Percentiles rank a stretch among this genome's conserved stretches.
These are phyloP conservation scores for Chionomys nivalis DNA, from an alignment of 2,113 vertebrate genomes.

Conservation along the genomic window DNA sequence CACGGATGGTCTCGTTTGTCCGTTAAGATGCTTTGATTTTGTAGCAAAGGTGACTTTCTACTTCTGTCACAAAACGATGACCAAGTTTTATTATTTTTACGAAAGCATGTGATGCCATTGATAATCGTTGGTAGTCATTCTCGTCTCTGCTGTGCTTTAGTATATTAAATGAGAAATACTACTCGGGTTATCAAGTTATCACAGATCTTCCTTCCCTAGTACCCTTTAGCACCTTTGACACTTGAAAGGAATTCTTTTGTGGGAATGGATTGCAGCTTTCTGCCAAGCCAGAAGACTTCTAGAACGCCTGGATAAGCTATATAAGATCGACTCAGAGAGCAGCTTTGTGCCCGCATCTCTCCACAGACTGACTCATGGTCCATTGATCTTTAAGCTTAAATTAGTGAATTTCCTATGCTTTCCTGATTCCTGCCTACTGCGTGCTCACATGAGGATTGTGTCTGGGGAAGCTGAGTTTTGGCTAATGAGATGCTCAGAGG, in stretches of 20 bases:
- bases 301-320: not conserved
- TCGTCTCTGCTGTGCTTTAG: not conserved
- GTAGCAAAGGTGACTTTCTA: not conserved
- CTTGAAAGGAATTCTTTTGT: not conserved
- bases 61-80: slow-evolving; percentile 8
- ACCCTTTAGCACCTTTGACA: slow-evolving; percentile 11
- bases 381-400: not conserved
- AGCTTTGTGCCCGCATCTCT: not conserved
- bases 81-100: not conserved
- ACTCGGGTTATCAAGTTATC: not conserved
- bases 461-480: not conserved
- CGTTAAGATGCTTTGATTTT: slow-evolving; percentile 21
- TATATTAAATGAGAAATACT: not conserved
- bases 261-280: not conserved
- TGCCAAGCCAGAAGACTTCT: slow-evolving; percentile 20
- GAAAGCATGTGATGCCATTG: not conserved
- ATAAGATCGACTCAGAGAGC: not conserved
- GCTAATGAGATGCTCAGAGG: not conserved
- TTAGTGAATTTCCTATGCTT: not conserved
- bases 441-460: not conserved
- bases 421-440: not conserved
- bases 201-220: not conserved
- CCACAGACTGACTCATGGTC: not conserved
- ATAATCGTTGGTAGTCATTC: not conserved
- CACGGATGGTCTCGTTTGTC: not conserved